Evolutionary conservation across 2,888 invertebrate genomes (phyloP).

Genomic region (Drosophila falleni): DNA sequence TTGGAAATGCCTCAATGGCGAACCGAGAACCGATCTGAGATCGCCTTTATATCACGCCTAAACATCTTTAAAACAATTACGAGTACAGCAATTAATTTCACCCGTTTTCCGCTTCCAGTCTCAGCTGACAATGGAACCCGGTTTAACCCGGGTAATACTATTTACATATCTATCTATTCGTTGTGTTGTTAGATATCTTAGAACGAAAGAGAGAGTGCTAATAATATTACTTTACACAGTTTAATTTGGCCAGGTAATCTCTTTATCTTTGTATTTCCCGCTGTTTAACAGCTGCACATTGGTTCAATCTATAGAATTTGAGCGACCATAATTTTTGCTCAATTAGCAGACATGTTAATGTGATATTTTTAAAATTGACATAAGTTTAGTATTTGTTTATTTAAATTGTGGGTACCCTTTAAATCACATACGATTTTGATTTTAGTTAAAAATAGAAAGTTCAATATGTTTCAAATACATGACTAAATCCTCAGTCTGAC

Average conservation of each 20-base stretch:
- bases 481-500: too few species aligned
- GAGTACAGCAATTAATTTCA: constrained; percentile 55
- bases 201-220: constrained; percentile 44
- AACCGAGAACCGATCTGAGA: constrained; percentile 1
- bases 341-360: background rate
- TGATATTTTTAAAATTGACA: background rate
- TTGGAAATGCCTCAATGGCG: constrained; percentile 57
- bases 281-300: constrained; percentile 23
- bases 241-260: constrained; percentile 21
- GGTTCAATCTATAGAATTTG: constrained; percentile 1
- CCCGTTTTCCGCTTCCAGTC: constrained; percentile 41
- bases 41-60: constrained; percentile 37
- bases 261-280: constrained; percentile 16
- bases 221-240: constrained; percentile 7
- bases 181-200: background rate
- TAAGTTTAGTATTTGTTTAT: too few species aligned
- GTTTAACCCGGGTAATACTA: constrained; percentile 4
- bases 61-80: constrained; percentile 14
- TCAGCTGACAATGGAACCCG: constrained; percentile 28
- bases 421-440: too few species aligned
- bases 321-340: background rate
- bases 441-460: too few species aligned
- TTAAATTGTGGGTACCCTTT: too few species aligned
- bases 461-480: too few species aligned
- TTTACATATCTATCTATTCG: background rate